Percentiles rank a stretch among this genome's conserved stretches.
Evolutionary conservation across 2,797 vertebrate genomes (phyloP).

Genomic region (Pipistrellus pipistrellus): DNA sequence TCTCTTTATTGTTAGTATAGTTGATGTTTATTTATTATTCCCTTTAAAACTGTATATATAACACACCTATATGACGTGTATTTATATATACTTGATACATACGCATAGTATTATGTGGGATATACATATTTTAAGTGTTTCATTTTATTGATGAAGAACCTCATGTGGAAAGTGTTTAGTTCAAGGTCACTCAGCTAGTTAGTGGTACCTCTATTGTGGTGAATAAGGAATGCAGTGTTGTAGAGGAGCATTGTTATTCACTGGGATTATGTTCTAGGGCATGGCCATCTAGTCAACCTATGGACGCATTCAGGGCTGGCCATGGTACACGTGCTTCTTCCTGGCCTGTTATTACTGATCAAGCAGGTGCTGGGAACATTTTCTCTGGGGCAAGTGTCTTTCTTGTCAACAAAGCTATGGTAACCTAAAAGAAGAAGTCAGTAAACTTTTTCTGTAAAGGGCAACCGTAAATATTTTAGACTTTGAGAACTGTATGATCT

Average conservation of each 20-base stretch:
- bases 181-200: not conserved
- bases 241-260: not conserved
- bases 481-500: not conserved
- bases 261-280: not conserved
- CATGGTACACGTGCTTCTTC: not conserved
- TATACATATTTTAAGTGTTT: not conserved
- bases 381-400: not conserved
- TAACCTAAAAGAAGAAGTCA: not conserved
- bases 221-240: not conserved
- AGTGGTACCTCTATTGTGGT: not conserved
- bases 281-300: not conserved
- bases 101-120: not conserved
- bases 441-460: not conserved
- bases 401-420: conserved; percentile 7
- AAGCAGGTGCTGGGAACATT: not conserved
- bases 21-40: not conserved
- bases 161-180: not conserved
- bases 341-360: conserved; percentile 5
- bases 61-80: not conserved
- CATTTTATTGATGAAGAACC: not conserved
- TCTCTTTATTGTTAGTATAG: not conserved
- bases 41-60: not conserved
- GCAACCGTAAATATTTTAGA: not conserved
- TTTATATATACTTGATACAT: not conserved
- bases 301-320: not conserved